phyloP scores from a whole-genome alignment of 2,888 invertebrate species.

The Pseudeuparius sepicola region DNA sequence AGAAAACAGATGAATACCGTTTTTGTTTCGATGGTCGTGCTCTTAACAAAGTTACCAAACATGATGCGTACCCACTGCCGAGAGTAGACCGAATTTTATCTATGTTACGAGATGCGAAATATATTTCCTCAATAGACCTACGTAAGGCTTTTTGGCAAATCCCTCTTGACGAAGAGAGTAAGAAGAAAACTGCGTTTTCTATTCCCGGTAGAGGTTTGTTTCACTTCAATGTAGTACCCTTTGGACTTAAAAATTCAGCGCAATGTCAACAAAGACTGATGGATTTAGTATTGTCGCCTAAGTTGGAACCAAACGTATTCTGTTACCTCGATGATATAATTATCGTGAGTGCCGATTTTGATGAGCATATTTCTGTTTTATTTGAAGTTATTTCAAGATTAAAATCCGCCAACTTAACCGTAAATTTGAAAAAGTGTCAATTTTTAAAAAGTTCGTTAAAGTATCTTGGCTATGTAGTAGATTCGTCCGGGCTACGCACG shows the following conservation, averaged over 20 bases:
- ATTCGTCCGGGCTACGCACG: slow-evolving; percentile 8
- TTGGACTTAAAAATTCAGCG: slow-evolving; percentile 20
- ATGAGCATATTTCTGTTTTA: no score
- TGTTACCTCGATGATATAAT: no score
- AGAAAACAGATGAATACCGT: no score
- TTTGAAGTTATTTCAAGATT: no score
- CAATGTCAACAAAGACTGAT: slow-evolving; percentile 24
- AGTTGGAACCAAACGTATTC: slow-evolving; percentile 16
- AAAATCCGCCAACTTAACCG: slow-evolving; percentile 12
- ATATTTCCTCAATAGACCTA: slow-evolving; percentile 13
- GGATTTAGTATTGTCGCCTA: slow-evolving; percentile 20
- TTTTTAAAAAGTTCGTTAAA: no score
- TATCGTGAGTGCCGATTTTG: no score
- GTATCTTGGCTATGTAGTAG: slow-evolving; percentile 16
- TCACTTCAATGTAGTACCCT: slow-evolving; percentile 20
- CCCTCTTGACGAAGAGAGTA: slow-evolving; percentile 10
- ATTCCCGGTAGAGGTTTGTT: no score
- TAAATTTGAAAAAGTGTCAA: slow-evolving; percentile 17
- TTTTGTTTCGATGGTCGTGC: no score
- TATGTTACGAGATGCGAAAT: slow-evolving; percentile 13
- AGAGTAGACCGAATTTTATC: slow-evolving; percentile 13
- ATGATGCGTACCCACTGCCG: no score
- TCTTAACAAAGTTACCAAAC: no score
- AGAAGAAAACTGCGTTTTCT: no score
- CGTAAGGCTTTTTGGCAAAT: slow-evolving; percentile 19